These are phyloP conservation scores for Eudasyphora cyanicolor DNA, from an alignment of 2,888 invertebrate species.

Conservation along the genomic window DNA sequence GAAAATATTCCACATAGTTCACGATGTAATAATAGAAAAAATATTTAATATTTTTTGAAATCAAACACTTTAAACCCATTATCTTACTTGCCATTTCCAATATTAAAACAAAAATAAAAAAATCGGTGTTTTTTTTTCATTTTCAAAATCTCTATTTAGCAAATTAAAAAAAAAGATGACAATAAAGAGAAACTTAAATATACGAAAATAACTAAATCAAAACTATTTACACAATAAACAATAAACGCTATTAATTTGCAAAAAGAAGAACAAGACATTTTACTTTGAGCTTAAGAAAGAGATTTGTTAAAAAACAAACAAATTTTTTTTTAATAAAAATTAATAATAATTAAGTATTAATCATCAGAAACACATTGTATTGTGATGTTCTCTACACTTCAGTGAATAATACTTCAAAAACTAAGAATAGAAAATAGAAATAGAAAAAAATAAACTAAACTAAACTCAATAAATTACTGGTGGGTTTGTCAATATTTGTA, in stretches of 20 bases:
- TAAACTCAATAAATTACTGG: constrained; percentile 65
- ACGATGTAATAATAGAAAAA: too few species aligned
- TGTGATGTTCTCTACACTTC: constrained; percentile 34
- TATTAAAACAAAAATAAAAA: constrained; percentile 37
- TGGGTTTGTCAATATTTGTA: constrained; percentile 62
- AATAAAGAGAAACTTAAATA: constrained; percentile 28
- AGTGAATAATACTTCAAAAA: constrained; percentile 56
- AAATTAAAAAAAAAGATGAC: constrained; percentile 10
- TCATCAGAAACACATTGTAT: constrained; percentile 42
- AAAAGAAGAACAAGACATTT: constrained; percentile 13
- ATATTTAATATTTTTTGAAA: too few species aligned
- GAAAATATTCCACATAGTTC: too few species aligned
- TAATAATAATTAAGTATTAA: constrained; percentile 40
- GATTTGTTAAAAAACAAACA: constrained; percentile 26
- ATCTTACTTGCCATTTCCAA: too few species aligned
- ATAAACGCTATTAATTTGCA: constrained; percentile 9
- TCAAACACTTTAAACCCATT: too few species aligned
- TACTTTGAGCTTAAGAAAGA: constrained; percentile 61
- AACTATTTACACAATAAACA: constrained; percentile 38
- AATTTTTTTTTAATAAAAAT: constrained; percentile 22
- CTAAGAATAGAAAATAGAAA: constrained; percentile 14
- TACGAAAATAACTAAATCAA: constrained; percentile 33
- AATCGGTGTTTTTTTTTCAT: constrained; percentile 32
- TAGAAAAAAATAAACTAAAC: background rate
- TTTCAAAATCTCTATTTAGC: constrained; percentile 34